Percentiles rank a stretch among this genome's conserved stretches.
Evolutionary conservation across 64 coral and sea anemone species (phyloP).

Genomic region (Dendronephthya gigantea): DNA sequence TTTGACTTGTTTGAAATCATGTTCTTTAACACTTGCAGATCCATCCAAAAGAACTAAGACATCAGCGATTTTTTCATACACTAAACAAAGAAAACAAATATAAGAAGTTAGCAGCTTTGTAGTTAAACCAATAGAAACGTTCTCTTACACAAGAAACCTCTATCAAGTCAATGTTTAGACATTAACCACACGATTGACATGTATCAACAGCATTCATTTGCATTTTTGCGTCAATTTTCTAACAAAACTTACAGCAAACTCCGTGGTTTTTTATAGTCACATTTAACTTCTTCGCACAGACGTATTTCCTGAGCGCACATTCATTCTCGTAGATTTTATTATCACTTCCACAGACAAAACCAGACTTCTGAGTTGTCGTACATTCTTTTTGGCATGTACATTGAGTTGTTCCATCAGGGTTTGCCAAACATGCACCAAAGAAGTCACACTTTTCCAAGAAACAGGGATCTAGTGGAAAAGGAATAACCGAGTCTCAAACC

Average conservation of each 20-base stretch:
- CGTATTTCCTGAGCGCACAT: neutral
- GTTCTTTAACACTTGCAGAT: neutral
- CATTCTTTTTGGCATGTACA: neutral
- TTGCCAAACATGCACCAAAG: neutral
- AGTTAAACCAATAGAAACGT: neutral
- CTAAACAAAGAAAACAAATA: neutral
- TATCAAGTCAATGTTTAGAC: no score
- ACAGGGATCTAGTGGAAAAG: neutral
- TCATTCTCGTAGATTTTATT: neutral
- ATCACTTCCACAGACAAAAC: neutral
- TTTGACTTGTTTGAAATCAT: neutral
- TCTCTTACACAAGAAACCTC: no score
- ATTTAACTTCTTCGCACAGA: neutral
- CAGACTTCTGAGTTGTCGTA: neutral
- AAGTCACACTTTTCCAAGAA: neutral
- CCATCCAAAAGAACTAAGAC: neutral
- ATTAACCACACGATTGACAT: no score
- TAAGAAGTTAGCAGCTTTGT: neutral
- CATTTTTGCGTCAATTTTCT: no score
- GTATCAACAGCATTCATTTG: no score
- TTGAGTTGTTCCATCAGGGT: neutral
- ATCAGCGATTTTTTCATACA: neutral
- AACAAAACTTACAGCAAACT: neutral
- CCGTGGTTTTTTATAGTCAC: neutral
- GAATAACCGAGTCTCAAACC: neutral